Conservation (phyloP, 2,888 invertebrate species). For the Rhingia rostrata region DNA sequence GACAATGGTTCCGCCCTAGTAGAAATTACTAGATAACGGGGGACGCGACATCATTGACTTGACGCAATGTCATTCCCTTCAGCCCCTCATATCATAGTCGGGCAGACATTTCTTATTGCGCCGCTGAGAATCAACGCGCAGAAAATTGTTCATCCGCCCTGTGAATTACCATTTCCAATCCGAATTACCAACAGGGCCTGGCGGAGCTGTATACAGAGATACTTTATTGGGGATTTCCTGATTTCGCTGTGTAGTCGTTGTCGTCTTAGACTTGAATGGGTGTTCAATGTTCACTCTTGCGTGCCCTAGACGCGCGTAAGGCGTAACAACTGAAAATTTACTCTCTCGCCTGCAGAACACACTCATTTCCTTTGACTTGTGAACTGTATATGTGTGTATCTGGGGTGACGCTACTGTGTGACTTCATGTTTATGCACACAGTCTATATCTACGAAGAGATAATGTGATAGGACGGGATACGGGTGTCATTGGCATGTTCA, state of each 20-base stretch:
- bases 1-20: constrained; percentile 10
- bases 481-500: constrained; percentile 50
- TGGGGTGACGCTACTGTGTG: constrained; percentile 24
- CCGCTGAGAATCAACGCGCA: constrained; percentile 24
- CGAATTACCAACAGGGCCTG: constrained; percentile 40
- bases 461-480: constrained; percentile 1
- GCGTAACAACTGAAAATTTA: constrained; percentile 29
- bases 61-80: constrained; percentile 11
- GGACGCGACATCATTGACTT: constrained; percentile 18
- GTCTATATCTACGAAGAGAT: neutral
- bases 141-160: constrained; percentile 64
- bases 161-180: constrained; percentile 52
- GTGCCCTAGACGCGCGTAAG: constrained; percentile 11
- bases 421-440: neutral
- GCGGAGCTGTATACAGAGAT: constrained; percentile 30
- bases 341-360: constrained; percentile 12
- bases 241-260: constrained; percentile 42
- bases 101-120: neutral
- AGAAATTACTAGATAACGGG: constrained; percentile 9
- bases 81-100: neutral
- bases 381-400: constrained; percentile 2
- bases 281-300: constrained; percentile 17
- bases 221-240: constrained; percentile 69
- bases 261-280: constrained; percentile 35
- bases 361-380: constrained; percentile 37